Percentiles rank a stretch among this genome's conserved stretches.
Evolutionary conservation across 2,888 invertebrate genomes (phyloP).

Genomic region (Xylota sylvarum): DNA sequence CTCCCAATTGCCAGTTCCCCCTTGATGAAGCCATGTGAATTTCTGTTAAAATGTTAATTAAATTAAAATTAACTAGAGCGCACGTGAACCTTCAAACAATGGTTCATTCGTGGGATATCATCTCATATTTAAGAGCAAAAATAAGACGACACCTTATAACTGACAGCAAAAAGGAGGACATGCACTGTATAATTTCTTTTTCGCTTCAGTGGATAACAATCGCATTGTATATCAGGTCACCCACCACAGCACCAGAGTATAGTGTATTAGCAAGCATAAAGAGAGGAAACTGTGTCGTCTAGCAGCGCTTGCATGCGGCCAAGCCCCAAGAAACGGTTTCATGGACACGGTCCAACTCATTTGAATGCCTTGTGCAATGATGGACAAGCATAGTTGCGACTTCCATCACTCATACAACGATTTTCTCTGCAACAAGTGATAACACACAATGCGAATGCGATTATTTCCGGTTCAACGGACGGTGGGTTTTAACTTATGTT

Average conservation of each 20-base stretch:
- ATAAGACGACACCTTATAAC: slow-evolving; percentile 26
- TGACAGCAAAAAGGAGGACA: slow-evolving; percentile 37
- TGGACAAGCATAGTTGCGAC: slow-evolving; percentile 51
- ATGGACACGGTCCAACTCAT: slow-evolving; percentile 72
- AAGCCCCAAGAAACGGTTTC: slow-evolving; percentile 66
- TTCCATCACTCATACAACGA: slow-evolving; percentile 18
- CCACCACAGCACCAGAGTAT: slow-evolving; percentile 11
- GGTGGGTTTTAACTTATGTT: slow-evolving; percentile 44
- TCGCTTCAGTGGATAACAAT: slow-evolving; percentile 67
- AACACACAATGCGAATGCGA: slow-evolving; percentile 47
- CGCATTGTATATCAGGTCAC: slow-evolving; percentile 58
- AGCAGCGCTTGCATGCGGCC: slow-evolving; percentile 46
- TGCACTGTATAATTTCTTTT: slow-evolving; percentile 36
- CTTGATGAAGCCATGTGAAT: not conserved
- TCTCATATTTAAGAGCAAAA: not conserved
- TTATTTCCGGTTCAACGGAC: slow-evolving; percentile 74
- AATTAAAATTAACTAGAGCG: slow-evolving; percentile 15
- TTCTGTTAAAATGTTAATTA: not conserved
- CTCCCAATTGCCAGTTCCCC: slow-evolving; percentile 2
- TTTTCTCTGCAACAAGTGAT: slow-evolving; percentile 69
- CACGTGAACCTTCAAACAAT: slow-evolving; percentile 21
- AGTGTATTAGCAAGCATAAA: slow-evolving; percentile 43
- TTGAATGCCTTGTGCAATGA: slow-evolving; percentile 69
- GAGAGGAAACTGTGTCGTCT: slow-evolving; percentile 66
- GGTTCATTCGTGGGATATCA: not conserved